These are phyloP conservation scores for Chrosomus eos DNA, from an alignment of 2,797 vertebrate species.

Conservation along the genomic window DNA sequence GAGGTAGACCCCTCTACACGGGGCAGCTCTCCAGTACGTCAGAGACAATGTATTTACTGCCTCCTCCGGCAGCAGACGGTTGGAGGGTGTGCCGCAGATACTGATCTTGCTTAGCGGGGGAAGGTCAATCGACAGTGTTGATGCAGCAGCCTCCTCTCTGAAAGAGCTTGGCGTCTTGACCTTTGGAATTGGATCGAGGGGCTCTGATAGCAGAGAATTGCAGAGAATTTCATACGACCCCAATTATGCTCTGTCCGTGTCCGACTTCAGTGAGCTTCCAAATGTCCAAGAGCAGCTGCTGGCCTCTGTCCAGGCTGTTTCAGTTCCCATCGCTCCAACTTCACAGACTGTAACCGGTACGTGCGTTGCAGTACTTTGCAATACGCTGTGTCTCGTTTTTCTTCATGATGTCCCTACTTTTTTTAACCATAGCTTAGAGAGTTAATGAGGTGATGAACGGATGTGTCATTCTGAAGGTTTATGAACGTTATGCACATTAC, in stretches of 20 bases:
- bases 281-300: conserved; percentile 56
- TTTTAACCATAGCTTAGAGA: conserved; percentile 62
- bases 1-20: conserved; percentile 67
- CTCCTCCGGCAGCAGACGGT: conserved; percentile 54
- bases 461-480: background rate
- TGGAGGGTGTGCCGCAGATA: conserved; percentile 52
- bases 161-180: conserved; percentile 61
- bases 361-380: background rate
- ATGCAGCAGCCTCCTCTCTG: conserved; percentile 37
- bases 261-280: conserved; percentile 59
- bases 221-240: conserved; percentile 56
- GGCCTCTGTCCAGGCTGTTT: background rate
- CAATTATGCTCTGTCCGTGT: conserved; percentile 50
- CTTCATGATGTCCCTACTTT: background rate
- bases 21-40: conserved; percentile 65
- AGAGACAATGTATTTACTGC: conserved; percentile 56
- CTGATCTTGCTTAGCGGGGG: conserved; percentile 81
- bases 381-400: background rate
- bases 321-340: background rate
- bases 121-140: conserved; percentile 67
- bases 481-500: conserved; percentile 47
- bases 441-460: conserved; percentile 71
- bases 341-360: background rate
- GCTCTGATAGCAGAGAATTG: conserved; percentile 65
- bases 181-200: conserved; percentile 63